A percentile compares a stretch with the other conserved stretches of the same genome.
Conservation (phyloP, 2,113 vertebrate species). For the Aphelocoma coerulescens region DNA sequence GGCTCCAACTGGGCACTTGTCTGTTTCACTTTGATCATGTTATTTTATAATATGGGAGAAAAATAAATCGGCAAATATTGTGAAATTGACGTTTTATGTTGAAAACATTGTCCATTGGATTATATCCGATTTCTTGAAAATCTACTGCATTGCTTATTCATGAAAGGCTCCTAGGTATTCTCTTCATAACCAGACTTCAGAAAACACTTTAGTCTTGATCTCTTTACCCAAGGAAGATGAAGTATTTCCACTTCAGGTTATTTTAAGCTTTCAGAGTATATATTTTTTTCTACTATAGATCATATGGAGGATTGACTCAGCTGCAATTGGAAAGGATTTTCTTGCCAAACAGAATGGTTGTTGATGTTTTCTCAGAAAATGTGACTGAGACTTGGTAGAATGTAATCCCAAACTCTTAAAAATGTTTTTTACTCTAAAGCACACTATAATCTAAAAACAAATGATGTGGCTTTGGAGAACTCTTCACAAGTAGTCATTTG, state of each 20-base stretch:
- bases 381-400: not conserved
- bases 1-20: not conserved
- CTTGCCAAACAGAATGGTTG: not conserved
- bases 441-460: not conserved
- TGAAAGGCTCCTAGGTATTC: not conserved
- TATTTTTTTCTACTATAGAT: not conserved
- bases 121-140: not conserved
- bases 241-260: conserved; percentile 2
- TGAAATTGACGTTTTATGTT: not conserved
- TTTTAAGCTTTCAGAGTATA: not conserved
- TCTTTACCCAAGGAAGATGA: not conserved
- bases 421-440: not conserved
- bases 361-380: not conserved
- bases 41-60: not conserved
- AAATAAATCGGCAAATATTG: not conserved
- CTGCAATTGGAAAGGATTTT: not conserved
- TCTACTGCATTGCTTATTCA: not conserved
- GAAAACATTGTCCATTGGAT: not conserved
- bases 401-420: not conserved
- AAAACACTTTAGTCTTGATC: not conserved
- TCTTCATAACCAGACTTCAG: not conserved
- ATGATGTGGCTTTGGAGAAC: not conserved
- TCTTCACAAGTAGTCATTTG: not conserved
- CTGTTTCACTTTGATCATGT: not conserved
- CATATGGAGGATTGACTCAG: conserved; percentile 7